Evolutionary conservation across 2,113 vertebrate genomes (phyloP), one percentile per base, ranked within the genome.

Genomic region (Syngnathus scovelli): DNA sequence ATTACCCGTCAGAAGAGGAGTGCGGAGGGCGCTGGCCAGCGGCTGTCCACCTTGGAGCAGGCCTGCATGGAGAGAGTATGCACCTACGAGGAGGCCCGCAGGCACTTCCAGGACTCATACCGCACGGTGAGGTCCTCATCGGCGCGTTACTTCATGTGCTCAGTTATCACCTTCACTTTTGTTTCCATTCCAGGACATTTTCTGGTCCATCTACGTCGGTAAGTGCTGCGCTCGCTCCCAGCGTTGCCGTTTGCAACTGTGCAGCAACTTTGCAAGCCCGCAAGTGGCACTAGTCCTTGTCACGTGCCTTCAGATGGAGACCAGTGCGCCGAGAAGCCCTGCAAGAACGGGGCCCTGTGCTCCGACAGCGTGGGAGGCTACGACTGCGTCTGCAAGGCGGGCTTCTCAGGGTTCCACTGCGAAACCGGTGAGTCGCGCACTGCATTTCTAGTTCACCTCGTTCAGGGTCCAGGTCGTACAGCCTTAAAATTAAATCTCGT

Each of bases 61-160:
- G 90, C 93, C 36, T 96, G 95, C 77, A 43, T 23, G 4, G 93
- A 96, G 82, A 93, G 92, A 76, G 84, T 90, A 21, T 96, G 94
- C 78, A 92, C 76, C 62, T 95, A 93, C 39, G 94, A 96, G 48
- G 93, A 96, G 81, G 94, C 94, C 0, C 84, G 90, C 11, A 93
- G 91, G 64, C 72, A 87, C 70, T 96, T 94, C 76, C 89, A 94
- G 83, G 91, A 95, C 66, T 84, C 92, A 2, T 85, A 88, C 15
- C 75, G 70, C 65, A 95, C 94, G 38, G 93, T 94, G 62, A 88
- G 93, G 86, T n/a, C 44, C n/a, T 5, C 36, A 2, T 18, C 23
- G 13, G 12, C 33, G 9, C 4, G 37, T 5, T 16, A 33, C 10
- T 46, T 13, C 37, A 5, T 4, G 6, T 4, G 13, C 36, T 19